A percentile compares a stretch with the other conserved stretches of the same genome.
Evolutionary conservation across 2,888 invertebrate genomes (phyloP).

Genomic region (Saturnia pavonia): DNA sequence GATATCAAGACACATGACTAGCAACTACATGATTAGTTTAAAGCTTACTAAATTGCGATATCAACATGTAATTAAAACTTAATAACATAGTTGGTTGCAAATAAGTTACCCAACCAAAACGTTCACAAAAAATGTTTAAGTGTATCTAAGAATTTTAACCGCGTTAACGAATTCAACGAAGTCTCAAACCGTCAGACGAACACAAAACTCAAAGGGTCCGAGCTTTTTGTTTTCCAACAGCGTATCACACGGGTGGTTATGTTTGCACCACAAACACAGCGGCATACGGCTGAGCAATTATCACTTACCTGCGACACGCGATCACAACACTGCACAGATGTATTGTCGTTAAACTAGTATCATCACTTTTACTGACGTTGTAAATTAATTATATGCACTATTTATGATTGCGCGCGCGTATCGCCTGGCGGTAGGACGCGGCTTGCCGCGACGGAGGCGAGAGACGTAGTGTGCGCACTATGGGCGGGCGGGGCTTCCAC

Average conservation of each 20-base stretch:
- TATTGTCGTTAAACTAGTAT: constrained; percentile 79
- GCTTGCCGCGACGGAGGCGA: constrained; percentile 66
- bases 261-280: constrained; percentile 70
- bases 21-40: background rate
- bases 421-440: constrained; percentile 47
- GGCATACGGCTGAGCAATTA: constrained; percentile 74
- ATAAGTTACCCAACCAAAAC: background rate
- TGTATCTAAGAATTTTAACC: constrained; percentile 2
- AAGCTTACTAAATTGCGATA: background rate
- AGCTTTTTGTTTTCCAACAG: constrained; percentile 12
- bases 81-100: background rate
- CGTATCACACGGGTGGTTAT: constrained; percentile 43
- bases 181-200: constrained; percentile 7
- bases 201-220: constrained; percentile 18
- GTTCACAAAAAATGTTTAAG: background rate
- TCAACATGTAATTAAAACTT: background rate
- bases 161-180: constrained; percentile 10
- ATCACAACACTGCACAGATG: constrained; percentile 78
- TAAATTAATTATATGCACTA: constrained; percentile 77
- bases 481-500: constrained; percentile 67
- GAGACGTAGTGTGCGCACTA: constrained; percentile 54
- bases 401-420: constrained; percentile 50
- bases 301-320: constrained; percentile 80
- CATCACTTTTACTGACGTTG: constrained; percentile 78
- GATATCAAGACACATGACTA: too few species aligned